phyloP scores from a whole-genome alignment of 2,113 vertebrate species.

The Panthera tigris region DNA sequence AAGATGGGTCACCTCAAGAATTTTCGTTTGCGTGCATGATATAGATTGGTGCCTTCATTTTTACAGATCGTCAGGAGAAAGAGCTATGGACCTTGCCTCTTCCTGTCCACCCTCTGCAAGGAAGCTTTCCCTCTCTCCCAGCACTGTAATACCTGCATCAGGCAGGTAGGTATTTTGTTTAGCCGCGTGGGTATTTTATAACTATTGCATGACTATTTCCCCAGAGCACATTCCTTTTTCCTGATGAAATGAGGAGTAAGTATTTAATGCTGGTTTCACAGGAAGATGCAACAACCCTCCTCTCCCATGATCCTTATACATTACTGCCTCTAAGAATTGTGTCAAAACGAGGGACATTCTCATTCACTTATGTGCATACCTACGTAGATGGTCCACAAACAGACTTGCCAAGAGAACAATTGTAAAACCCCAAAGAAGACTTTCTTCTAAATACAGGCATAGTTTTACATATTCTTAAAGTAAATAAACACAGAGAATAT shows the following conservation, averaged over 20 bases:
- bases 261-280: slow-evolving; percentile 25
- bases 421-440: not conserved
- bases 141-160: not conserved
- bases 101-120: not conserved
- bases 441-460: not conserved
- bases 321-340: not conserved
- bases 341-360: slow-evolving; percentile 8
- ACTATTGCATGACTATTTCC: not conserved
- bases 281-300: not conserved
- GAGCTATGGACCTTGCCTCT: not conserved
- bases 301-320: not conserved
- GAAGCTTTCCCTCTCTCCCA: not conserved
- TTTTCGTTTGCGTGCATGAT: not conserved
- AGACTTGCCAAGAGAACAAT: slow-evolving; percentile 24
- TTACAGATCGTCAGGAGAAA: not conserved
- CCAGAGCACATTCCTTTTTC: slow-evolving; percentile 53
- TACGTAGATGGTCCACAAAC: not conserved
- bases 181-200: not conserved
- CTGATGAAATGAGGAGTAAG: slow-evolving; percentile 53
- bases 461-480: not conserved
- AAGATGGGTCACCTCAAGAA: not conserved
- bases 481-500: not conserved
- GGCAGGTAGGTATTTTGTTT: slow-evolving; percentile 5
- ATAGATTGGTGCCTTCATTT: not conserved
- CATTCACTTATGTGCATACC: not conserved